These are phyloP conservation scores for Gymnodraco acuticeps DNA, from an alignment of 2,797 vertebrate genomes.

Conservation along the genomic window DNA sequence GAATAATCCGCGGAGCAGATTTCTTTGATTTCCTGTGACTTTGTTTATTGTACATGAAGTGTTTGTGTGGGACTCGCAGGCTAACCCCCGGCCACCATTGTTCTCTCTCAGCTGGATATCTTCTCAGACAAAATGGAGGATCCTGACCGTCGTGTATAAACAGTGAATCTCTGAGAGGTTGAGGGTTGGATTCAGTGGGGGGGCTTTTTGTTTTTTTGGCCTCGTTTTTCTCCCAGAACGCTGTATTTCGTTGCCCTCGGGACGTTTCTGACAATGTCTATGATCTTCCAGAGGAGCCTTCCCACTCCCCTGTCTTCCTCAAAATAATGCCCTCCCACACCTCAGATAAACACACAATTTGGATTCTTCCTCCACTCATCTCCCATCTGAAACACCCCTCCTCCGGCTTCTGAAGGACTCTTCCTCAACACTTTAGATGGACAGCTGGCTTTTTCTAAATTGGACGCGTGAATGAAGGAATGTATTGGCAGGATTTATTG, in stretches of 20 bases:
- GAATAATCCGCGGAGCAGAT: conserved; percentile 68
- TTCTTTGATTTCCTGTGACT: conserved; percentile 76
- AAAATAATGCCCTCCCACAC: conserved; percentile 49
- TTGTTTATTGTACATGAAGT: conserved; percentile 78
- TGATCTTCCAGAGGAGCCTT: conserved; percentile 78
- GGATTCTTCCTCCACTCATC: conserved; percentile 68
- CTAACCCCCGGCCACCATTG: conserved; percentile 52
- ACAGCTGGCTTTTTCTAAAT: conserved; percentile 19
- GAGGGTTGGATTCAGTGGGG: conserved; percentile 51
- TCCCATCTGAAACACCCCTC: conserved; percentile 22
- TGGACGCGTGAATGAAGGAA: conserved; percentile 35
- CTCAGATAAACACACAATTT: conserved; percentile 54
- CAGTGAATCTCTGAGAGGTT: conserved; percentile 52
- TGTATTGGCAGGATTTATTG: conserved; percentile 29
- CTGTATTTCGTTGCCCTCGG: conserved; percentile 71
- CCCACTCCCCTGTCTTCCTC: conserved; percentile 66
- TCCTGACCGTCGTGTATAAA: conserved; percentile 39
- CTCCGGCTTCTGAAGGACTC: conserved; percentile 17
- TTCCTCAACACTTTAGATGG: conserved; percentile 42
- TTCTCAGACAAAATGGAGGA: conserved; percentile 65
- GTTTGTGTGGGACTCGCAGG: conserved; percentile 69
- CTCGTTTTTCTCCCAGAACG: conserved; percentile 51
- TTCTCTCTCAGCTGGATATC: conserved; percentile 69
- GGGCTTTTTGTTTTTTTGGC: conserved; percentile 45
- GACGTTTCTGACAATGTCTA: conserved; percentile 76